A percentile compares a stretch with the other conserved stretches of the same genome.
These are phyloP conservation scores for Oryzias curvinotus DNA, from an alignment of 2,113 vertebrate genomes.

Conservation along the genomic window DNA sequence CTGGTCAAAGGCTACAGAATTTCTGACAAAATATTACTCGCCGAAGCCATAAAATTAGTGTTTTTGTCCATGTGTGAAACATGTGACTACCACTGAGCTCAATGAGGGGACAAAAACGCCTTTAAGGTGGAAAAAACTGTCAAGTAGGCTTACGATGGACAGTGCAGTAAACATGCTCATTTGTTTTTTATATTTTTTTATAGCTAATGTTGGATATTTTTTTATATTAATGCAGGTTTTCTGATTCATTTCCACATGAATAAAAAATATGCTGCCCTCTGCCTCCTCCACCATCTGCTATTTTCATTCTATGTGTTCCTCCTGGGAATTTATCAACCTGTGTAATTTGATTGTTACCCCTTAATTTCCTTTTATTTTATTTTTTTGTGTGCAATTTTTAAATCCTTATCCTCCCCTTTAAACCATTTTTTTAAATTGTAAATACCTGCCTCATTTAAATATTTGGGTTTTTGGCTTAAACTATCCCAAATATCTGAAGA, in stretches of 20 bases:
- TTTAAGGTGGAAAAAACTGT: constrained; percentile 45
- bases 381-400: constrained; percentile 2
- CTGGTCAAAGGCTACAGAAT: neutral
- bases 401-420: neutral
- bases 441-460: too few species aligned
- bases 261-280: constrained; percentile 27
- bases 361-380: neutral
- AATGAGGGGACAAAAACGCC: constrained; percentile 44
- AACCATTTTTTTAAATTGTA: too few species aligned
- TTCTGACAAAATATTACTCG: constrained; percentile 11
- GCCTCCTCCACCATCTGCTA: constrained; percentile 20
- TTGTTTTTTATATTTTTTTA: neutral
- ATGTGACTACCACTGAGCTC: constrained; percentile 57
- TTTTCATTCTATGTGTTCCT: constrained; percentile 1
- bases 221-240: constrained; percentile 15
- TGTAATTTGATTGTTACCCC: constrained; percentile 39
- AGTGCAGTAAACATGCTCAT: neutral
- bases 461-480: too few species aligned
- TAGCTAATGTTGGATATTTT: constrained; percentile 19
- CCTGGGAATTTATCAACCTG: constrained; percentile 2
- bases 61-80: constrained; percentile 33
- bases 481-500: too few species aligned
- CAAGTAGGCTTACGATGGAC: constrained; percentile 11
- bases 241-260: constrained; percentile 59
- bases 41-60: constrained; percentile 36